A percentile compares a stretch with the other conserved stretches of the same genome.
These are phyloP conservation scores for Montipora foliosa DNA, from an alignment of 64 coral and sea anemone species.

Conservation along the genomic window DNA sequence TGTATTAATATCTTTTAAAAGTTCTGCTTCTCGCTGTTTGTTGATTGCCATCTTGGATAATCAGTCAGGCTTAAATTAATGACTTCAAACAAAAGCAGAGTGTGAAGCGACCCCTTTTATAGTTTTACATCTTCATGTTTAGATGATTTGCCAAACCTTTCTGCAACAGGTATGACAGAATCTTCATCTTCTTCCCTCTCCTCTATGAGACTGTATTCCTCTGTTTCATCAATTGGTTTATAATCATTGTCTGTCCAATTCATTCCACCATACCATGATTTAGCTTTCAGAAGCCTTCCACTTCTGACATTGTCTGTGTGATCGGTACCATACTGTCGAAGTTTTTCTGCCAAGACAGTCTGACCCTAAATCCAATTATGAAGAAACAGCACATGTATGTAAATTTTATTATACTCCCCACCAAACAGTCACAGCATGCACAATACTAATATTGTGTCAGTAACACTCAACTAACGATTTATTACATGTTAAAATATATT, in stretches of 20 bases:
- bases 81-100: too few species aligned
- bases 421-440: too few species aligned
- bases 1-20: too few species aligned
- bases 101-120: too few species aligned
- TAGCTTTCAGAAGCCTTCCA: conserved; percentile 78
- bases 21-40: too few species aligned
- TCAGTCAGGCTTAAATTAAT: too few species aligned
- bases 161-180: conserved; percentile 44
- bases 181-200: conserved; percentile 42
- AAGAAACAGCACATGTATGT: neutral
- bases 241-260: conserved; percentile 78
- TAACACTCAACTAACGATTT: too few species aligned
- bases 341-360: conserved; percentile 88
- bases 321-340: conserved; percentile 90
- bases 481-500: too few species aligned
- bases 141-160: conserved; percentile 57
- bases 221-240: conserved; percentile 78
- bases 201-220: conserved; percentile 52
- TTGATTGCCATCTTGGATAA: too few species aligned
- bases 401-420: too few species aligned
- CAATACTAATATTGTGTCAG: too few species aligned
- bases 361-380: conserved; percentile 55
- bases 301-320: conserved; percentile 32
- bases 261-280: conserved; percentile 97
- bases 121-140: too few species aligned